Evolutionary conservation across 2,888 invertebrate genomes (phyloP).

Genomic region (Rotaria socialis): DNA sequence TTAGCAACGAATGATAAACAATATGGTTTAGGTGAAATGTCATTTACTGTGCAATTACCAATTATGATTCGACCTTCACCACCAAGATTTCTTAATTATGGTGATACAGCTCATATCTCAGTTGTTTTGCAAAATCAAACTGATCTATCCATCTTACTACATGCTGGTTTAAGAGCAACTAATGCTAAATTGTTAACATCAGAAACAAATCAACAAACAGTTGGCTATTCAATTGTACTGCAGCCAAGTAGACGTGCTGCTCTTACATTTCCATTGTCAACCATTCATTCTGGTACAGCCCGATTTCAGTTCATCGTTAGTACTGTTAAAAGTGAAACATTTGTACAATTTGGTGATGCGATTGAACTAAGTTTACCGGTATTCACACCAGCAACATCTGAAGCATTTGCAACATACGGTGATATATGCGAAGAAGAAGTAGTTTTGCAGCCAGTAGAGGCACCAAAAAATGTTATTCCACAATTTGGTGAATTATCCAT

Average conservation of each 20-base stretch:
- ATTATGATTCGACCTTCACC: slow-evolving; percentile 14
- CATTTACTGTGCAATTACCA: slow-evolving; percentile 24
- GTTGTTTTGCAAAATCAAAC: slow-evolving; percentile 34
- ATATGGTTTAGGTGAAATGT: slow-evolving; percentile 30
- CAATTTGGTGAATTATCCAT: slow-evolving; percentile 27
- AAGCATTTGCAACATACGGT: slow-evolving; percentile 34
- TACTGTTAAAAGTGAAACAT: neutral
- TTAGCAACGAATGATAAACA: slow-evolving; percentile 11
- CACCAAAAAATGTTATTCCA: slow-evolving; percentile 29
- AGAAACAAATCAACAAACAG: neutral
- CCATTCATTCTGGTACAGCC: neutral
- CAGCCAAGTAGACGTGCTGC: neutral
- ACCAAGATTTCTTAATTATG: slow-evolving; percentile 36
- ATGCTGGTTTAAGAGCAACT: slow-evolving; percentile 27
- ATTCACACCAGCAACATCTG: slow-evolving; percentile 31
- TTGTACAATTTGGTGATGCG: neutral
- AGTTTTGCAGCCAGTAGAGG: neutral
- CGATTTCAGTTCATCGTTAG: slow-evolving; percentile 14
- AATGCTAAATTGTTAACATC: slow-evolving; percentile 1
- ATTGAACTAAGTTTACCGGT: slow-evolving; percentile 10
- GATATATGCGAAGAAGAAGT: neutral
- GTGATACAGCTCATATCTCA: slow-evolving; percentile 15
- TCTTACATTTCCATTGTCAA: slow-evolving; percentile 10
- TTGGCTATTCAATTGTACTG: neutral
- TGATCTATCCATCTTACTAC: neutral